A percentile compares a stretch with the other conserved stretches of the same genome.
Evolutionary conservation across 2,113 vertebrate genomes (phyloP).

Genomic region (Typhlomys cinereus): DNA sequence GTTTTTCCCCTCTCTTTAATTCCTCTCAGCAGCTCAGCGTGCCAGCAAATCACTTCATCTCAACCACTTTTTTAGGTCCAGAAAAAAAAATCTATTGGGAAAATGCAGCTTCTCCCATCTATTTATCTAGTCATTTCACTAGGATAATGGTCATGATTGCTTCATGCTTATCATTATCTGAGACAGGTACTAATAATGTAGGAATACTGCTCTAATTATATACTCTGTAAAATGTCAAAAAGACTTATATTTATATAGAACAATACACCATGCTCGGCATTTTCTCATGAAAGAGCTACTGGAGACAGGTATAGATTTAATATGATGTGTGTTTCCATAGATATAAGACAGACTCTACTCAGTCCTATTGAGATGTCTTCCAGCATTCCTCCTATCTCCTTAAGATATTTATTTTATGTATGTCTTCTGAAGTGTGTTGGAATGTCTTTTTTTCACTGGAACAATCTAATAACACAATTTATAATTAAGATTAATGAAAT

Average conservation of each 20-base stretch:
- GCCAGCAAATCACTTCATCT: conserved; percentile 55
- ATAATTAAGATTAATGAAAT: too few species aligned
- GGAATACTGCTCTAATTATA: too few species aligned
- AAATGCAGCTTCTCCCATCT: conserved; percentile 25
- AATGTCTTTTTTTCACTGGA: conserved; percentile 35
- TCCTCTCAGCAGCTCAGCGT: conserved; percentile 60
- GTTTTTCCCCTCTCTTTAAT: conserved; percentile 43
- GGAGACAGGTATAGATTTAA: background rate
- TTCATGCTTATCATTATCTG: too few species aligned
- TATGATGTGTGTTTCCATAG: background rate
- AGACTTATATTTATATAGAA: conserved; percentile 78
- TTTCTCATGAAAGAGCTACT: background rate
- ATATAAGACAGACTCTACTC: background rate
- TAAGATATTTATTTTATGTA: conserved; percentile 57
- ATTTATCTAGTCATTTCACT: conserved; percentile 78
- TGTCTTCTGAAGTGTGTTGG: background rate
- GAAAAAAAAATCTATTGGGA: conserved; percentile 64
- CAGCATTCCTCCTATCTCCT: conserved; percentile 29
- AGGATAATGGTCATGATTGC: too few species aligned
- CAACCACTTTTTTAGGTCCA: conserved; percentile 29
- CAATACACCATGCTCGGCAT: conserved; percentile 63
- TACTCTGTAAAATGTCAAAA: conserved; percentile 76
- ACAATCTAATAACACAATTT: too few species aligned
- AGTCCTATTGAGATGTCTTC: background rate
- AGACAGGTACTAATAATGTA: too few species aligned